Evolutionary conservation across 2,113 vertebrate species (phyloP), one percentile per base, ranked within the genome.

Genomic region (Equus quagga): DNA sequence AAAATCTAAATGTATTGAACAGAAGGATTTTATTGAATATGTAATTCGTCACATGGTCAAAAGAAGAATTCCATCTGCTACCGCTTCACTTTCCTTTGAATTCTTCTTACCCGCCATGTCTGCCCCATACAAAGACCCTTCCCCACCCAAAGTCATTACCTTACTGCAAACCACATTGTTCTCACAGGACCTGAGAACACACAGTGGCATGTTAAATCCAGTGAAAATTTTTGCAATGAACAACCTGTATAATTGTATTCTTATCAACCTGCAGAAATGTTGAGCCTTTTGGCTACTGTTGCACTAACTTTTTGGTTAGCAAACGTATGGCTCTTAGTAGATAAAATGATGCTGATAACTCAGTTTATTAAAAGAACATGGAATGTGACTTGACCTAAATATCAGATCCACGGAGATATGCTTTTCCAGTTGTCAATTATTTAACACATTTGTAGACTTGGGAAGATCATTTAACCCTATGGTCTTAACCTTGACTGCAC

Each of bases 191-290:
- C 24, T 54, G 70, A 11, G 18, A 78, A 69, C 10, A 36, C 8
- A 91, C 26, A 51, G 24, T 26, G 21, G 5, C 14, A 23, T 78
- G 46, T 51, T 67, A 80, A 73, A 41, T 21, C 26, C 21, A 36
- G 41, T 69, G 84, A 56, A 54, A 60, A 41, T 73, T 95, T 54
- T 62, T 92, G 6, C n/a, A 92, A 87, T 78, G 60, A 94, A 78
- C 56, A 91, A 60, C 2, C 13, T 23, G 12, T n/a, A n/a, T 49
- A 82, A 89, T 17, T 76, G 3, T 70, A 93, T 54, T 73, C 5
- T 54, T 64, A 36, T 15, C 33, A 80, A 60, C 14, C 26, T 93
- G 21, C 3, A 60, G 26, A 58, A 84, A 36, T 70, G 7, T 17
- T 72, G 11, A 81, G 0, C 2, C 8, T 86, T 91, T 95, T 70